These are phyloP conservation scores for Pocillopora meandrina DNA, from an alignment of 92 coral and sea anemone genomes.

Conservation along the genomic window DNA sequence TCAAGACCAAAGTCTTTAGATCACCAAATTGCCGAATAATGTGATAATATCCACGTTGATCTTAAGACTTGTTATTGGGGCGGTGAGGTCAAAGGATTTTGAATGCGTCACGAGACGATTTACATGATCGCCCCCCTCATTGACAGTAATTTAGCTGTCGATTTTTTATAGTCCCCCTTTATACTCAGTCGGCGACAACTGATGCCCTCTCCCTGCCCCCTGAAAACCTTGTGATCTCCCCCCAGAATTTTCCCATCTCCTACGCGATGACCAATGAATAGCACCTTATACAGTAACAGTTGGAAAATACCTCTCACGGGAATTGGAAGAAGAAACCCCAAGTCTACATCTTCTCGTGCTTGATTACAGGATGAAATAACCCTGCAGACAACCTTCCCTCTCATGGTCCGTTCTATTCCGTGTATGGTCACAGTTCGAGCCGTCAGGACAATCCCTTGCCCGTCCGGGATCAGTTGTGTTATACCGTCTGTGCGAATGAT, in stretches of 20 bases:
- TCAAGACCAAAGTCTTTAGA: too few relatives aligned
- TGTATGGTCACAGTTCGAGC: conserved; percentile 52
- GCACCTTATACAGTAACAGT: neutral
- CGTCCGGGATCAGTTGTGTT: conserved; percentile 44
- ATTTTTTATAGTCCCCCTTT: too few relatives aligned
- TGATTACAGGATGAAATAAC: conserved; percentile 59
- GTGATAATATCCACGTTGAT: too few relatives aligned
- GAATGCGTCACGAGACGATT: too few relatives aligned
- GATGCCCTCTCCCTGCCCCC: too few relatives aligned
- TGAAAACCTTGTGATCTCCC: too few relatives aligned
- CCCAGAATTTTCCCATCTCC: neutral
- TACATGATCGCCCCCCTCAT: too few relatives aligned
- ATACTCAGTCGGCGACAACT: too few relatives aligned
- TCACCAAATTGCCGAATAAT: too few relatives aligned
- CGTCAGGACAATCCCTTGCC: conserved; percentile 42
- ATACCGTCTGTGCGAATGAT: conserved; percentile 42
- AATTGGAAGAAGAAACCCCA: conserved; percentile 36
- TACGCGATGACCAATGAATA: neutral
- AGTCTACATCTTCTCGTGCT: conserved; percentile 24
- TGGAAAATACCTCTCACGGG: conserved; percentile 20
- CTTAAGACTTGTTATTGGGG: too few relatives aligned
- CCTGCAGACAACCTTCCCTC: conserved; percentile 60
- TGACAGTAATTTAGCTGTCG: too few relatives aligned
- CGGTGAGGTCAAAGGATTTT: too few relatives aligned
- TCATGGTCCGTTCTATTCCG: conserved; percentile 42